Evolutionary conservation across 2,797 vertebrate species (phyloP).

Genomic region (Tangara arthus): DNA sequence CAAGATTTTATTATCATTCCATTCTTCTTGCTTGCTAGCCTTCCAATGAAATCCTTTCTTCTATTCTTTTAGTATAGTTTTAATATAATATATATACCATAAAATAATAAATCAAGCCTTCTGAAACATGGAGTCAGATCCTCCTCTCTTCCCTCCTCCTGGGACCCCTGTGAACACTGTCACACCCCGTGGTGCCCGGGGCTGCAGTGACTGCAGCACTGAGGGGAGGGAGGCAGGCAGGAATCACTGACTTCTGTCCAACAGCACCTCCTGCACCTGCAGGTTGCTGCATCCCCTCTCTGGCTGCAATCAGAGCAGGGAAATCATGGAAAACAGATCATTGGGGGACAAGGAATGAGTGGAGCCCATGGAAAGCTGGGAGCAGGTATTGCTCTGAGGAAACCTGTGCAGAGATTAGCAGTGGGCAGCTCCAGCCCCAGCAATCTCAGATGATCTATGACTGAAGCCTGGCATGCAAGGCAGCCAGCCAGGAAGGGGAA

Average conservation of each 20-base stretch:
- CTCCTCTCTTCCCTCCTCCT: no score
- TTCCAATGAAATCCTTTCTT: no score
- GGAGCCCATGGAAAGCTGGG: not conserved
- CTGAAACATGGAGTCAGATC: no score
- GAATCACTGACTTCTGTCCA: not conserved
- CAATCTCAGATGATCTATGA: not conserved
- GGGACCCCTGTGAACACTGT: no score
- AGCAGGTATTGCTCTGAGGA: not conserved
- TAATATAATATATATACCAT: no score
- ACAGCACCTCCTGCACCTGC: not conserved
- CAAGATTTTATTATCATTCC: no score
- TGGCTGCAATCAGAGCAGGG: not conserved
- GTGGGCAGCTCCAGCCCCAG: not conserved
- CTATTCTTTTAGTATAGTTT: no score
- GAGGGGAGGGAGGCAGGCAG: not conserved
- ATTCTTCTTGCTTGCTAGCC: no score
- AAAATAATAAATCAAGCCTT: no score
- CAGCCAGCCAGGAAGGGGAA: conserved; percentile 12
- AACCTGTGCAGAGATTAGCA: not conserved
- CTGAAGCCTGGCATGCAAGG: not conserved
- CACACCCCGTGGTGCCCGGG: no score
- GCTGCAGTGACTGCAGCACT: fast-evolving
- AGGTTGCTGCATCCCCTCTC: not conserved
- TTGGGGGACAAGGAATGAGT: not conserved
- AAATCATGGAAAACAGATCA: not conserved